These are phyloP conservation scores for Ceraclea dissimilis DNA, from an alignment of 2,888 invertebrate genomes.

Conservation along the genomic window DNA sequence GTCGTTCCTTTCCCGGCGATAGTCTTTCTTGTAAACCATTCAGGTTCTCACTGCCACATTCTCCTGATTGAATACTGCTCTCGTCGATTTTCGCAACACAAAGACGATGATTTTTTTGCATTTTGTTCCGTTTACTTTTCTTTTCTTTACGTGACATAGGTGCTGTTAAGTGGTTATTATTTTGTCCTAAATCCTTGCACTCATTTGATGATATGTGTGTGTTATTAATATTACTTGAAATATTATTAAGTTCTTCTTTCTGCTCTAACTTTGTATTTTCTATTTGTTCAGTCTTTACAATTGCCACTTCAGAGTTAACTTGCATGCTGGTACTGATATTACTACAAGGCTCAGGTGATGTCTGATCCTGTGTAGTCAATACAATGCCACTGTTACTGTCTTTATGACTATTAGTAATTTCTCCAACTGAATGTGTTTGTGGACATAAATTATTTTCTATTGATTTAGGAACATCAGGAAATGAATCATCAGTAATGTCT, in stretches of 20 bases:
- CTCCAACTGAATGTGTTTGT: too few species aligned
- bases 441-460: too few species aligned
- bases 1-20: slow-evolving; percentile 10
- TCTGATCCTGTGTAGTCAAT: too few species aligned
- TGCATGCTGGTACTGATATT: too few species aligned
- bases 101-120: slow-evolving; percentile 8
- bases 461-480: too few species aligned
- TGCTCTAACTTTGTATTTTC: background rate
- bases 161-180: background rate
- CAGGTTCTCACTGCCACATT: background rate
- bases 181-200: background rate
- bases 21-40: slow-evolving; percentile 4
- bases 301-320: too few species aligned
- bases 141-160: background rate
- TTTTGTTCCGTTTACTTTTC: slow-evolving; percentile 4
- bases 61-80: background rate
- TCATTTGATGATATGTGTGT: background rate
- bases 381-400: too few species aligned
- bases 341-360: too few species aligned
- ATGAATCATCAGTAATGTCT: too few species aligned
- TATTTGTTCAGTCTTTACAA: background rate
- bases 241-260: background rate
- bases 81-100: slow-evolving; percentile 7
- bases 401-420: too few species aligned
- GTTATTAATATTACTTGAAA: background rate